phyloP scores from a whole-genome alignment of 2,797 vertebrate genomes.

The Carapus acus region DNA sequence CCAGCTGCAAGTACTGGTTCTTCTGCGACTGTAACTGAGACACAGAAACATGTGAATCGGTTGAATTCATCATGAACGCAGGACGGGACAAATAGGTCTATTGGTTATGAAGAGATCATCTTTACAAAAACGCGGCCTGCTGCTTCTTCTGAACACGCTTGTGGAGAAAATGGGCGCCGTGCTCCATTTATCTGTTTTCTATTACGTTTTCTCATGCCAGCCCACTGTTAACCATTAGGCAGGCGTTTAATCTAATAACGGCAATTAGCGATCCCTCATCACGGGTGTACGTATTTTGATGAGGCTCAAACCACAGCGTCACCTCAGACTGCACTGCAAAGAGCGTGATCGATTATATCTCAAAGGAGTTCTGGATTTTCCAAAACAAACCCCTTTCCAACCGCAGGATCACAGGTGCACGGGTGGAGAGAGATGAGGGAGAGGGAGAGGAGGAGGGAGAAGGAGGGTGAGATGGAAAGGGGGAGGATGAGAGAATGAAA shows the following conservation, averaged over 20 bases:
- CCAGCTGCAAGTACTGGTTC: slow-evolving; percentile 94
- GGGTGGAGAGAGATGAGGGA: not conserved
- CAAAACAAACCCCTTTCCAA: slow-evolving; percentile 13
- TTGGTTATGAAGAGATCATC: too few relatives aligned
- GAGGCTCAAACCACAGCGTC: slow-evolving; percentile 14
- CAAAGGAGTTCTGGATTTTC: too few relatives aligned
- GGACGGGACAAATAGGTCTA: not conserved
- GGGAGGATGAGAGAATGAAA: not conserved
- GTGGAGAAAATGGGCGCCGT: slow-evolving; percentile 21
- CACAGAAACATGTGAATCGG: slow-evolving; percentile 6
- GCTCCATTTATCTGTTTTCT: slow-evolving; percentile 34
- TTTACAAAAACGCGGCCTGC: too few relatives aligned
- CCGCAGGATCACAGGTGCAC: slow-evolving; percentile 1
- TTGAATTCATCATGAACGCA: not conserved
- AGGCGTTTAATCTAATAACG: slow-evolving; percentile 50
- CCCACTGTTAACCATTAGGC: slow-evolving; percentile 35
- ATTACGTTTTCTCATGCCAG: slow-evolving; percentile 46
- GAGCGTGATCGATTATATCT: too few relatives aligned
- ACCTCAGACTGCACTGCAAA: too few relatives aligned
- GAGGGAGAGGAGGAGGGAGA: slow-evolving; percentile 1
- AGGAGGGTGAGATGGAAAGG: not conserved
- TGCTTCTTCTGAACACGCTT: too few relatives aligned
- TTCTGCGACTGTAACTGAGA: slow-evolving; percentile 92
- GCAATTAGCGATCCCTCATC: slow-evolving; percentile 35
- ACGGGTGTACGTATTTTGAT: slow-evolving; percentile 32